Conservation (phyloP, 1,140 invertebrate genomes). For the Hypsibius dujardini region DNA sequence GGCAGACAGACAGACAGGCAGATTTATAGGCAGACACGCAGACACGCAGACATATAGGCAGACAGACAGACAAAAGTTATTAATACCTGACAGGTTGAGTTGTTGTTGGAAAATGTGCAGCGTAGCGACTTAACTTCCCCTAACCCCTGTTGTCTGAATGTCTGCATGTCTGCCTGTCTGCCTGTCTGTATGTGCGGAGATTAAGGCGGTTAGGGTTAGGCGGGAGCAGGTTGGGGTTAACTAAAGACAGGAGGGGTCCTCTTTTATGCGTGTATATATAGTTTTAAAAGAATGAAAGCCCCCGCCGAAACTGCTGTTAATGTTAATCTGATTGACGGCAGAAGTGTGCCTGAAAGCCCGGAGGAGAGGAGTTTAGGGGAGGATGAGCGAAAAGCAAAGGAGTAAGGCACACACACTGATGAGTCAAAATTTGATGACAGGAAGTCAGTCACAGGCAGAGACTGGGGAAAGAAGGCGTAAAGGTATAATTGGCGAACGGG, state of each 20-base stretch:
- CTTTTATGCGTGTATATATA: background rate
- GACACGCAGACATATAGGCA: background rate
- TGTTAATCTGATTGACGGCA: slow-evolving; percentile 12
- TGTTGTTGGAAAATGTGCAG: slow-evolving; percentile 1
- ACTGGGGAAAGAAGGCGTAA: slow-evolving; percentile 2
- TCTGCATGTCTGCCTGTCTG: background rate
- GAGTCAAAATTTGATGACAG: too few relatives aligned
- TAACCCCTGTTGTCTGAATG: too few relatives aligned
- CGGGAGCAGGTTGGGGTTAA: slow-evolving; percentile 12
- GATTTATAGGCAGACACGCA: too few relatives aligned
- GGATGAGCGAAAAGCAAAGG: background rate
- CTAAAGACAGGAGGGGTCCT: slow-evolving; percentile 12
- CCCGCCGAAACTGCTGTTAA: background rate
- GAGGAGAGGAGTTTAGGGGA: background rate
- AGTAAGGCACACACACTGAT: background rate
- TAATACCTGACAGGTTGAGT: slow-evolving; percentile 6
- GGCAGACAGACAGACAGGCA: too few relatives aligned
- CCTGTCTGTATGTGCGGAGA: background rate
- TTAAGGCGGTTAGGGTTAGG: background rate
- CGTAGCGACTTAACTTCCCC: background rate
- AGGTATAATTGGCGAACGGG: background rate
- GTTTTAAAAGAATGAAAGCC: background rate
- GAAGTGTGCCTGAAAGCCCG: background rate
- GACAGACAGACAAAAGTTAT: slow-evolving; percentile 1
- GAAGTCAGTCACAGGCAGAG: too few relatives aligned